A percentile compares a stretch with the other conserved stretches of the same genome.
phyloP scores from a whole-genome alignment of 2,113 vertebrate species.

The Microcebus ravelobensis region DNA sequence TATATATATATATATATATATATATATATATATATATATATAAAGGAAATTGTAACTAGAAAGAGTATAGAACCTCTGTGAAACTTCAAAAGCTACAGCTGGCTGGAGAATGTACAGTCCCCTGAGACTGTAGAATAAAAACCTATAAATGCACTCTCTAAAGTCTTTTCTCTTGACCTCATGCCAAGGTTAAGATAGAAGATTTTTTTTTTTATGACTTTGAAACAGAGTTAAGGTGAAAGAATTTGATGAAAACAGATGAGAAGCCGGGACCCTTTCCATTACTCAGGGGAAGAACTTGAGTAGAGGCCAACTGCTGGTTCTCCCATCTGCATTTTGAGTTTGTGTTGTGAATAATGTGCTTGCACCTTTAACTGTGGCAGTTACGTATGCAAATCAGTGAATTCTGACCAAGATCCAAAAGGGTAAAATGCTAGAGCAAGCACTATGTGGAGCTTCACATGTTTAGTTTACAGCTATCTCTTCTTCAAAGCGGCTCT shows the following conservation, averaged over 20 bases:
- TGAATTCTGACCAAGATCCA: not conserved
- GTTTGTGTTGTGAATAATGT: not conserved
- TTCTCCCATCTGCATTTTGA: not conserved
- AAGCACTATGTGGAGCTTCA: not conserved
- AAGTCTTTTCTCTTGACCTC: constrained; percentile 76
- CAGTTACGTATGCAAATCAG: not conserved
- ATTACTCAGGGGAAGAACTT: constrained; percentile 24
- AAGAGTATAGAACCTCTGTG: constrained; percentile 68
- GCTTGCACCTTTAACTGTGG: not conserved
- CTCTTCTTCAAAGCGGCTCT: not conserved
- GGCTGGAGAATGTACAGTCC: constrained; percentile 57
- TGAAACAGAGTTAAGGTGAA: constrained; percentile 70
- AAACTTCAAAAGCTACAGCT: constrained; percentile 76
- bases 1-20: too few relatives aligned
- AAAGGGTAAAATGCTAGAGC: not conserved
- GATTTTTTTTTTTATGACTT: constrained; percentile 61
- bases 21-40: too few relatives aligned
- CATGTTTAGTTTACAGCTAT: not conserved
- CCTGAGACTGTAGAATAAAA: constrained; percentile 63
- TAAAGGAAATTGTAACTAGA: constrained; percentile 59
- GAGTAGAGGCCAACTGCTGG: not conserved
- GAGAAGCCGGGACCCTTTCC: not conserved
- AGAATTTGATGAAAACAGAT: constrained; percentile 61
- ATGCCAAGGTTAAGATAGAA: constrained; percentile 75
- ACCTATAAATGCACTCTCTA: constrained; percentile 62